Evolutionary conservation across 2,113 vertebrate species (phyloP).

Genomic region (Pelecanoides urinatrix): DNA sequence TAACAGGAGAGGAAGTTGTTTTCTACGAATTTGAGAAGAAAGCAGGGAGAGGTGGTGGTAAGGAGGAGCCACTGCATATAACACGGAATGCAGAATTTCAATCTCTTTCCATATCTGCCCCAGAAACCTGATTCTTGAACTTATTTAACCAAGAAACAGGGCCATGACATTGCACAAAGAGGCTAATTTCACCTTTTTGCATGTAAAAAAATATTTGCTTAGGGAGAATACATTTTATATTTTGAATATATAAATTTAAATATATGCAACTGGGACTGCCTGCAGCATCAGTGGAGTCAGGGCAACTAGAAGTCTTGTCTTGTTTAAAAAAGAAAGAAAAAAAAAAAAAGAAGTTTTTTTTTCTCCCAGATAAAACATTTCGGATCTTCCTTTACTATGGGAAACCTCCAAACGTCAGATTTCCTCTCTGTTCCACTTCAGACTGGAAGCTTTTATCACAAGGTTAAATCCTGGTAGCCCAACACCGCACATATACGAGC

Average conservation of each 20-base stretch:
- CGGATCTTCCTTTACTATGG: neutral
- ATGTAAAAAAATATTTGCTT: neutral
- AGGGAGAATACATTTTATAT: neutral
- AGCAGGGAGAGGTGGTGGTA: neutral
- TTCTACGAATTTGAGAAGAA: neutral
- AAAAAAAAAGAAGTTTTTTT: neutral
- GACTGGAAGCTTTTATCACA: neutral
- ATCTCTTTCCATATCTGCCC: neutral
- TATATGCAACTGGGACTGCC: neutral
- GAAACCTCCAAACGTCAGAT: neutral
- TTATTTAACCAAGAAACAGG: conserved; percentile 31
- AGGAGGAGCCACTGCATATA: neutral
- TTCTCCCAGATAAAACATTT: neutral
- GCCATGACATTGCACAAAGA: conserved; percentile 53
- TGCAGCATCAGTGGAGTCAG: neutral
- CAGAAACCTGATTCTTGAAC: conserved; percentile 60
- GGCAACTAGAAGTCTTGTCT: neutral
- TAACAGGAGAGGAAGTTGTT: neutral
- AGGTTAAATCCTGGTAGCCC: neutral
- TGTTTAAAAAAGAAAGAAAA: neutral
- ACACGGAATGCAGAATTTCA: neutral
- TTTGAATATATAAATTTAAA: conserved; percentile 5
- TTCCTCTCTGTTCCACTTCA: neutral
- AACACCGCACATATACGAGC: rapidly evolving
- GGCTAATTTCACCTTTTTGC: neutral